phyloP scores from a whole-genome alignment of 2,797 vertebrate species.

The Crypturellus tataupa region DNA sequence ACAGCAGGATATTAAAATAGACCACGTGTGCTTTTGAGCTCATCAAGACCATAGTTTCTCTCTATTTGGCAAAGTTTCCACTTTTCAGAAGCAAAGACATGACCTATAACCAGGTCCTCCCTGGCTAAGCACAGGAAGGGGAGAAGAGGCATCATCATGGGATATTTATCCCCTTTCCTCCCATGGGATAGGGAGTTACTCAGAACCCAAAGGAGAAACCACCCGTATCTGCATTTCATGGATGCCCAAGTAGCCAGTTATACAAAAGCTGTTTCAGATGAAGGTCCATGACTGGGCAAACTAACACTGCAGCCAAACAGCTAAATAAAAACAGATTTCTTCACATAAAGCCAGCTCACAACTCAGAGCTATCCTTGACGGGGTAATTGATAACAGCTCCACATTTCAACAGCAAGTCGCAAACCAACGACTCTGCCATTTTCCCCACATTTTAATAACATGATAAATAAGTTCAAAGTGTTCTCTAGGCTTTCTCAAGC shows the following conservation, averaged over 20 bases:
- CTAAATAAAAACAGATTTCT: constrained; percentile 30
- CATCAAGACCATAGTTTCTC: not conserved
- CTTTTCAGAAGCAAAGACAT: not conserved
- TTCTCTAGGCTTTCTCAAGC: constrained; percentile 10
- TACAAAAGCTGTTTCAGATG: not conserved
- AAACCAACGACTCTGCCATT: constrained; percentile 5
- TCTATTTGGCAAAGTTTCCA: fast-evolving
- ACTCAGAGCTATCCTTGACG: not conserved
- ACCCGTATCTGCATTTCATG: not conserved
- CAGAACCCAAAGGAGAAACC: not conserved
- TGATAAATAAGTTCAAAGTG: constrained; percentile 4
- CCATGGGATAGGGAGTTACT: not conserved
- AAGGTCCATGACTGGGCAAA: not conserved
- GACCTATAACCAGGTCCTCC: fast-evolving
- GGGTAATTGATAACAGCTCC: constrained; percentile 32
- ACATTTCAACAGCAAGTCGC: constrained; percentile 18
- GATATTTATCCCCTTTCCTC: not conserved
- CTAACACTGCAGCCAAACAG: not conserved
- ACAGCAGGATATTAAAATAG: not conserved
- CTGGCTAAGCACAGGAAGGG: fast-evolving
- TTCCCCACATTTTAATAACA: not conserved
- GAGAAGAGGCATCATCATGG: fast-evolving
- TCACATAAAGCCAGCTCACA: not conserved
- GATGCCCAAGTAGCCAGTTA: not conserved
- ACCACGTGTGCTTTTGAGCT: not conserved